phyloP scores from a whole-genome alignment of 1,140 invertebrate genomes.

The Hyphantria cunea region DNA sequence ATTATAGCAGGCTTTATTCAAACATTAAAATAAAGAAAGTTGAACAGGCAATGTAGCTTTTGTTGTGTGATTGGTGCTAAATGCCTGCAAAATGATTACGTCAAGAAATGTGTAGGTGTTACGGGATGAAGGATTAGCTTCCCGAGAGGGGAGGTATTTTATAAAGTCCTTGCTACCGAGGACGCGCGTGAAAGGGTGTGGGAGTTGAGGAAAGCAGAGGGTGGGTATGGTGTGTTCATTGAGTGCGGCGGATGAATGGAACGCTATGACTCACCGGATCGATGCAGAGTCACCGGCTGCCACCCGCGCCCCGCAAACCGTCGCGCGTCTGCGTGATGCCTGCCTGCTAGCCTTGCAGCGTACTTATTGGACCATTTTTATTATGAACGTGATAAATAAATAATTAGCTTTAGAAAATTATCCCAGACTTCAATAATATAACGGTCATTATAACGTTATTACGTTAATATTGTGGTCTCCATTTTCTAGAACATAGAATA shows the following conservation, averaged over 20 bases:
- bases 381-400: background rate
- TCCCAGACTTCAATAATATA: too few species aligned
- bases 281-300: conserved; percentile 51
- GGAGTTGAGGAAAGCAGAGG: conserved; percentile 31
- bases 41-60: too few species aligned
- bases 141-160: conserved; percentile 58
- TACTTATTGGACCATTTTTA: conserved; percentile 20
- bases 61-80: conserved; percentile 25
- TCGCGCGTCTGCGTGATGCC: conserved; percentile 38
- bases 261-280: conserved; percentile 72
- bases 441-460: too few species aligned
- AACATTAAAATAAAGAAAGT: too few species aligned
- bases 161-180: conserved; percentile 70
- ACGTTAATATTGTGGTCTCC: too few species aligned
- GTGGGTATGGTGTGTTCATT: conserved; percentile 65
- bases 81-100: conserved; percentile 40
- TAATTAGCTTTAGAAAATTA: too few species aligned
- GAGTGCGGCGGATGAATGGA: conserved; percentile 76
- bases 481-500: too few species aligned
- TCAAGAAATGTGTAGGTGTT: conserved; percentile 51
- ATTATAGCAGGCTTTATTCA: too few species aligned
- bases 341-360: conserved; percentile 22
- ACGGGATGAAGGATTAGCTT: conserved; percentile 56
- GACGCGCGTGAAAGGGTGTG: conserved; percentile 34
- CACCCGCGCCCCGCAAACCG: conserved; percentile 21